A percentile compares a stretch with the other conserved stretches of the same genome.
These are phyloP conservation scores for Vulpes vulpes DNA, from an alignment of 2,113 vertebrate species.

Conservation along the genomic window DNA sequence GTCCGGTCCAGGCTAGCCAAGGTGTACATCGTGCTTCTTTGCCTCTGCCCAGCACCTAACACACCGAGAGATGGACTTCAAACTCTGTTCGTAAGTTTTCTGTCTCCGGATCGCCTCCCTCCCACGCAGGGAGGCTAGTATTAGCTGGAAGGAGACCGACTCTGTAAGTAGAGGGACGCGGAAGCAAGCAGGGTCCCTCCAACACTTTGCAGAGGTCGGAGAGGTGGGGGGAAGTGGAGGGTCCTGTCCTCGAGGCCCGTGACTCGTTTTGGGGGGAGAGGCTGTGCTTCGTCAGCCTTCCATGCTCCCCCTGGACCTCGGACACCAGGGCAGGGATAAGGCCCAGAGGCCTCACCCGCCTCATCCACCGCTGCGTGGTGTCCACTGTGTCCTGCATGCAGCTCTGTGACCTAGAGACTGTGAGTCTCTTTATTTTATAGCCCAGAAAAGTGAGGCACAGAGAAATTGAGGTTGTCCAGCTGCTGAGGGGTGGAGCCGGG, in stretches of 20 bases:
- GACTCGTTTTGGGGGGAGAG: not conserved
- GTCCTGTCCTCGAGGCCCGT: fast-evolving
- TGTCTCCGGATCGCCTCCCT: not conserved
- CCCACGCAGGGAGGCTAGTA: not conserved
- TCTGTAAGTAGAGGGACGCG: not conserved
- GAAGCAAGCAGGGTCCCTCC: not conserved
- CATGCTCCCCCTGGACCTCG: fast-evolving
- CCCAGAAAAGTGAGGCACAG: not conserved
- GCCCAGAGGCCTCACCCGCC: not conserved
- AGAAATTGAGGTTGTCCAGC: not conserved
- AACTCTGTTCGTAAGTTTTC: not conserved
- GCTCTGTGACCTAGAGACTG: not conserved
- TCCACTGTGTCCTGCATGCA: fast-evolving
- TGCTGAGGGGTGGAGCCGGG: not conserved
- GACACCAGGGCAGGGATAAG: not conserved
- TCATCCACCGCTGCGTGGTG: fast-evolving
- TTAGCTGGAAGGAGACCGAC: not conserved
- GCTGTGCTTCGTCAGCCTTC: not conserved
- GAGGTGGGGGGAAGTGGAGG: not conserved
- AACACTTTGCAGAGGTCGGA: not conserved
- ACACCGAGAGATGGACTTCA: not conserved
- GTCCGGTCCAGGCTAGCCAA: fast-evolving
- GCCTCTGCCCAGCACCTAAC: not conserved
- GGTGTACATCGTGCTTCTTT: not conserved
- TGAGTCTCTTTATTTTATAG: not conserved